Percentiles rank a stretch among this genome's conserved stretches.
Conservation (phyloP, 2,888 invertebrate species). For the Phoenoteleia sp. region DNA sequence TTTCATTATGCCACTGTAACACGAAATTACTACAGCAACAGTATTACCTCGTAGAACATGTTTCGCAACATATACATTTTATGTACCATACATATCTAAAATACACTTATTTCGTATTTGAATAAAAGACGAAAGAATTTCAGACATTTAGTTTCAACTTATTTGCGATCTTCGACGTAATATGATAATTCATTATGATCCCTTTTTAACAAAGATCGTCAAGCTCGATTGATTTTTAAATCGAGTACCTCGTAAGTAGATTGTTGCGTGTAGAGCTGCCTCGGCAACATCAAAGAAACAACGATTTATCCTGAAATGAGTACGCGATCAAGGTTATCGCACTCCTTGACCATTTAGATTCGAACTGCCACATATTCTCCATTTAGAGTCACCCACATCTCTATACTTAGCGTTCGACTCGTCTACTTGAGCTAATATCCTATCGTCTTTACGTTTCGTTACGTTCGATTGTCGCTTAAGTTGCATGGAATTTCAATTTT, state of each 20-base stretch:
- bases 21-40: too few species aligned
- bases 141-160: conserved; percentile 6
- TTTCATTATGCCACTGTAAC: too few species aligned
- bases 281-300: conserved; percentile 70
- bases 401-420: conserved; percentile 24
- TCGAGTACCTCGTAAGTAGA: conserved; percentile 69
- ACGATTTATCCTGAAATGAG: conserved; percentile 70
- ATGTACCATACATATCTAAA: too few species aligned
- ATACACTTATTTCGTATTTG: too few species aligned
- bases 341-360: conserved; percentile 67
- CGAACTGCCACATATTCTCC: conserved; percentile 64
- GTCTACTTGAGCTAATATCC: conserved; percentile 8
- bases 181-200: conserved; percentile 63
- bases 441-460: conserved; percentile 17
- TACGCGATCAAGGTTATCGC: conserved; percentile 72
- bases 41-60: too few species aligned
- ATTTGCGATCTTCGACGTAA: conserved; percentile 45
- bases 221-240: conserved; percentile 67
- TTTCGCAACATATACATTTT: too few species aligned
- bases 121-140: too few species aligned
- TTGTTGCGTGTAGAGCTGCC: conserved; percentile 65
- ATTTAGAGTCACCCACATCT: conserved; percentile 57
- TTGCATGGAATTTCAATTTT: conserved; percentile 33
- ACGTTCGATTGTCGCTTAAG: conserved; percentile 49
- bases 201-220: conserved; percentile 62